phyloP scores from a whole-genome alignment of 2,888 invertebrate genomes.

The Cataglyphis livida region DNA sequence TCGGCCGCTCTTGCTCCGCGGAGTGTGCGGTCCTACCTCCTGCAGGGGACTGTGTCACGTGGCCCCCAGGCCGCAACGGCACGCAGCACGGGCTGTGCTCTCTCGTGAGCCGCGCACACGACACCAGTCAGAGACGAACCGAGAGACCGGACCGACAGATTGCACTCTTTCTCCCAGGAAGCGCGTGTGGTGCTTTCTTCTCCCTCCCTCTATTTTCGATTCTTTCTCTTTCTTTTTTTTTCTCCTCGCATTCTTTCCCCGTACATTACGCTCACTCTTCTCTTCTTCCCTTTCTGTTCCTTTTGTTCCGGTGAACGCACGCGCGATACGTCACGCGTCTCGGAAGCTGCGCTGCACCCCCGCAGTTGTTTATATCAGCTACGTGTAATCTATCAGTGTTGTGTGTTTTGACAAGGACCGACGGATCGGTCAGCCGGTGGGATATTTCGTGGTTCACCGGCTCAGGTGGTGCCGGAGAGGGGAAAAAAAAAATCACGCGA shows the following conservation, averaged over 20 bases:
- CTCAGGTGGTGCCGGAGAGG: not conserved
- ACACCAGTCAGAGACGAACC: slow-evolving; percentile 83
- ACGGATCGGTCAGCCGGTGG: not conserved
- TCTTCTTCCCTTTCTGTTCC: slow-evolving; percentile 14
- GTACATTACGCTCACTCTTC: slow-evolving; percentile 16
- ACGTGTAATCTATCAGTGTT: slow-evolving; percentile 53
- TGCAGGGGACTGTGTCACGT: slow-evolving; percentile 85
- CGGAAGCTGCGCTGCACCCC: slow-evolving; percentile 46
- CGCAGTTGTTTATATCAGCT: slow-evolving; percentile 39
- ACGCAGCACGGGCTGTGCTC: slow-evolving; percentile 78
- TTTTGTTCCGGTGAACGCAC: not conserved
- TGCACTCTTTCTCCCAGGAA: slow-evolving; percentile 71
- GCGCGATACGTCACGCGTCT: slow-evolving; percentile 30
- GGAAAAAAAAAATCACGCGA: not conserved
- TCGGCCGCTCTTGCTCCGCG: slow-evolving; percentile 54
- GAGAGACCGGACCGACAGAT: slow-evolving; percentile 82
- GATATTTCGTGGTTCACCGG: slow-evolving; percentile 14
- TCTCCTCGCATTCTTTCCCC: slow-evolving; percentile 49
- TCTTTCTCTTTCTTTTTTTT: slow-evolving; percentile 53
- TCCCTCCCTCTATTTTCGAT: slow-evolving; percentile 70
- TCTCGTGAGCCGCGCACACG: slow-evolving; percentile 81
- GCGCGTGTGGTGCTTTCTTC: slow-evolving; percentile 73
- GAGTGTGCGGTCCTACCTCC: slow-evolving; percentile 81
- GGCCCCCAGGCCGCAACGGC: slow-evolving; percentile 79
- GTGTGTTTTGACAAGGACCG: slow-evolving; percentile 29